phyloP scores from a whole-genome alignment of 2,888 invertebrate genomes.

The Tribolium freemani region DNA sequence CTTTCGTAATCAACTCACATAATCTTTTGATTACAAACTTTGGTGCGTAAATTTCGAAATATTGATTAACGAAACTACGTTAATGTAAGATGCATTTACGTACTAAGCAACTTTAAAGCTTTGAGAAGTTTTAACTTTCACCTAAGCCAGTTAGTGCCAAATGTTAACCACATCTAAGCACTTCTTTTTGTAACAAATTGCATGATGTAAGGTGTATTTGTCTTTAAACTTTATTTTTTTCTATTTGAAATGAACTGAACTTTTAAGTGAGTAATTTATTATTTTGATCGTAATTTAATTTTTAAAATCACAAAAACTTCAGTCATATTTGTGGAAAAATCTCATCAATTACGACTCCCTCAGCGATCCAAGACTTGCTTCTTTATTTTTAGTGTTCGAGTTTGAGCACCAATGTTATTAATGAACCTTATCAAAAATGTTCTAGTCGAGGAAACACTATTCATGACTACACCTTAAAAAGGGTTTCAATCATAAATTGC shows the following conservation, averaged over 20 bases:
- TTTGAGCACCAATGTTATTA: slow-evolving; percentile 3
- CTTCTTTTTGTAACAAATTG: background rate
- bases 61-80: background rate
- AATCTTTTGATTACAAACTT: background rate
- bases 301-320: too few species aligned
- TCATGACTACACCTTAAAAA: background rate
- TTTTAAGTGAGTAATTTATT: too few species aligned
- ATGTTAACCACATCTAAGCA: background rate
- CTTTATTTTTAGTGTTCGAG: background rate
- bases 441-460: background rate
- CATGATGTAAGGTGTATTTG: background rate
- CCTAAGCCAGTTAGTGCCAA: background rate
- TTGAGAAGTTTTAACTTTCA: background rate
- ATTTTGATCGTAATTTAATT: too few species aligned
- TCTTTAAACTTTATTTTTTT: too few species aligned
- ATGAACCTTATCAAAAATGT: slow-evolving; percentile 14
- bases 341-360: background rate
- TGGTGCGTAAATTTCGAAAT: background rate
- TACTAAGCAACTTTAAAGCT: slow-evolving; percentile 4
- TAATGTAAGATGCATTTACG: background rate
- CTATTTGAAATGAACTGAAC: too few species aligned
- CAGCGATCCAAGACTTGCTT: background rate
- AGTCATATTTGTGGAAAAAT: background rate
- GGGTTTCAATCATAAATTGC: background rate
- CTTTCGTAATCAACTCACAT: background rate